Evolutionary conservation across 2,888 invertebrate genomes (phyloP).

Genomic region (Rhingia campestris): DNA sequence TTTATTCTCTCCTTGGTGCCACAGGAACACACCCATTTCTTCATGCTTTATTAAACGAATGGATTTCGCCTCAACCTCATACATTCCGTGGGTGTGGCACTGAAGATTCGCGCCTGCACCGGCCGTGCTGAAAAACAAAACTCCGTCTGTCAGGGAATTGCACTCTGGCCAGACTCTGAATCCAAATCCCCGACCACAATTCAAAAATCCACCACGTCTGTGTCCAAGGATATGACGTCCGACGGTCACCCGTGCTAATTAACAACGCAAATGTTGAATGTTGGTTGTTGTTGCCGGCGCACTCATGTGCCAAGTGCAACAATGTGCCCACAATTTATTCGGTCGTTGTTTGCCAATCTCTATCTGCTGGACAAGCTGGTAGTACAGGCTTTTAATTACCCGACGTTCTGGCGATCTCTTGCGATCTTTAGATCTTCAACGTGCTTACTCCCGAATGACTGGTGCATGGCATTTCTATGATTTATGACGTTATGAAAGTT

Average conservation of each 20-base stretch:
- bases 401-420: conserved; percentile 44
- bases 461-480: conserved; percentile 71
- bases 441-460: conserved; percentile 61
- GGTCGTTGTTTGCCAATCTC: conserved; percentile 62
- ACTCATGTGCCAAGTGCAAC: conserved; percentile 51
- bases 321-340: conserved; percentile 62
- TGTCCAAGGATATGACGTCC: conserved; percentile 55
- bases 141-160: conserved; percentile 34
- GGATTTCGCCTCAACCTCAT: conserved; percentile 39
- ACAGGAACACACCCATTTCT: conserved; percentile 63
- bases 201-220: conserved; percentile 38
- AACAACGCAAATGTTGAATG: conserved; percentile 68
- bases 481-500: conserved; percentile 69
- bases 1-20: conserved; percentile 42
- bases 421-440: conserved; percentile 44
- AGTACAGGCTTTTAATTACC: conserved; percentile 70
- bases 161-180: conserved; percentile 14
- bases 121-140: conserved; percentile 13
- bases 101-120: conserved; percentile 43
- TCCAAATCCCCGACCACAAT: conserved; percentile 13
- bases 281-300: conserved; percentile 40
- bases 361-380: conserved; percentile 51
- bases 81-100: conserved; percentile 65
- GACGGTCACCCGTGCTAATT: conserved; percentile 66
- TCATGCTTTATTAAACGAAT: conserved; percentile 70